These are phyloP conservation scores for Psammodynastes pulverulentus DNA, from an alignment of 2,113 vertebrate genomes.

Conservation along the genomic window DNA sequence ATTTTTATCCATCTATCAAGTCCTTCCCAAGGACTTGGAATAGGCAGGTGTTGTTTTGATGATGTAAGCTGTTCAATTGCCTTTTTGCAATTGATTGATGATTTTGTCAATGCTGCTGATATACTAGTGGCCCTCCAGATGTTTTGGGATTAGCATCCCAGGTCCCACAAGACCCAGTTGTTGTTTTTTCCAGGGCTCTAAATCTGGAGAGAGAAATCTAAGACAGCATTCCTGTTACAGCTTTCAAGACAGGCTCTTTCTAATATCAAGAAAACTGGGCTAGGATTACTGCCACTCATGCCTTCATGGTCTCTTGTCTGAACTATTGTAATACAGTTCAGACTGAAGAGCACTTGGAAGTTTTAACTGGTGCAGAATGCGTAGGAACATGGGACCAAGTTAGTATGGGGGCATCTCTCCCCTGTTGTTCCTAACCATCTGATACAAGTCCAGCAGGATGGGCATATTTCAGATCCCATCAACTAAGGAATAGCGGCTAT, in stretches of 20 bases:
- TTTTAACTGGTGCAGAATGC: background rate
- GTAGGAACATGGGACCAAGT: background rate
- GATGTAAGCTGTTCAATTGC: background rate
- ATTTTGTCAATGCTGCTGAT: background rate
- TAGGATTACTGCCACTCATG: background rate
- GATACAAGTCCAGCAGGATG: background rate
- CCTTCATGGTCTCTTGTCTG: background rate
- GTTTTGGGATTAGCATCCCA: background rate
- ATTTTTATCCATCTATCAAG: background rate
- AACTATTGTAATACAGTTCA: background rate
- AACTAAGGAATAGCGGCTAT: background rate
- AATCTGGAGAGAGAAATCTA: background rate
- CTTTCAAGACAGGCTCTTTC: background rate
- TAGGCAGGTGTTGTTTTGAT: background rate
- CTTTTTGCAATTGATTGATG: background rate
- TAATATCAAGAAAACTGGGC: background rate
- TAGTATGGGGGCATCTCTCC: background rate
- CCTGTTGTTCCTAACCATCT: background rate
- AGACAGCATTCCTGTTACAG: background rate
- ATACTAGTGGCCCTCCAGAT: background rate
- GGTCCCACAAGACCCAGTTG: background rate
- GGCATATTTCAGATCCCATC: background rate
- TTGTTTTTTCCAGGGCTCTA: background rate
- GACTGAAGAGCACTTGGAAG: background rate
- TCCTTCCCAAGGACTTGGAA: background rate